phyloP scores from a whole-genome alignment of 2,797 vertebrate species.

The Cryptoblepharus egeriae region DNA sequence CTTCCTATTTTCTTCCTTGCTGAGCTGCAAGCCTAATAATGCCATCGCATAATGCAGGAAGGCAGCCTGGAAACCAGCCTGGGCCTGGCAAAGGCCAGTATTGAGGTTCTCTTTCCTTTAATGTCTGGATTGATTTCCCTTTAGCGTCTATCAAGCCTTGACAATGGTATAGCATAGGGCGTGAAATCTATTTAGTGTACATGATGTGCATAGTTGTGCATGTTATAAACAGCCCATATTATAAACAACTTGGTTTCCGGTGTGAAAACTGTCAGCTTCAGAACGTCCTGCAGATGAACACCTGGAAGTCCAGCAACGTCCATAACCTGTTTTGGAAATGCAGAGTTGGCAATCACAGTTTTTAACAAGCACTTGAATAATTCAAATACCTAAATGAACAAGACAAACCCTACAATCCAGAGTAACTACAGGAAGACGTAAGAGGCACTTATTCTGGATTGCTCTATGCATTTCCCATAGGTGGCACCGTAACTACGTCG shows the following conservation, averaged over 20 bases:
- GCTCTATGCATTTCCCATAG: no score
- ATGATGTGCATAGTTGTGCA: no score
- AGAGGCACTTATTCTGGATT: no score
- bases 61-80: not conserved
- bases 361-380: not conserved
- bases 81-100: not conserved
- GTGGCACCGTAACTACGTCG: no score
- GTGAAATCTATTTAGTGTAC: not conserved
- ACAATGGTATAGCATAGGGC: not conserved
- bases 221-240: not conserved
- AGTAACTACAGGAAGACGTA: no score
- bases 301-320: not conserved
- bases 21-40: slow-evolving; percentile 14
- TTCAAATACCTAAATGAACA: not conserved
- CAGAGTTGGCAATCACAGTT: not conserved
- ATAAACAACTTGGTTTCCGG: no score
- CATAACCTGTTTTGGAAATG: not conserved
- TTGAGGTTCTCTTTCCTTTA: not conserved
- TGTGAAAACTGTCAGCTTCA: not conserved
- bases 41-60: not conserved
- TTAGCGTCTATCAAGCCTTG: not conserved
- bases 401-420: no score
- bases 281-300: not conserved
- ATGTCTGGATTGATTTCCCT: not conserved
- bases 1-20: slow-evolving; percentile 16